Evolutionary conservation across 30 jellyfish, hydroid and myxozoan genomes (phyloP).

Genomic region (Nemopilema nomurai): DNA sequence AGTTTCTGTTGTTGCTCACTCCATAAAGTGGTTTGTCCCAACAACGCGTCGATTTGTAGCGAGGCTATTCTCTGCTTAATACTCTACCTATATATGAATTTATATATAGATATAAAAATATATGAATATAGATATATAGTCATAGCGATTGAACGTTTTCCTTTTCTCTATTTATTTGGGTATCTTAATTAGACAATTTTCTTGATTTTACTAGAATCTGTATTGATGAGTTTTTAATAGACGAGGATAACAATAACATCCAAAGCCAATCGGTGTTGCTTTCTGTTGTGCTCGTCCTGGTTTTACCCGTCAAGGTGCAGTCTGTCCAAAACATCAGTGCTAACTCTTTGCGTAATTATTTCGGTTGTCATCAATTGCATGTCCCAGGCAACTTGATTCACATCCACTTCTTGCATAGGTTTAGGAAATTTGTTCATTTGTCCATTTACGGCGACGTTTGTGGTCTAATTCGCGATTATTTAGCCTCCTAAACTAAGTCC

Average conservation of each 20-base stretch:
- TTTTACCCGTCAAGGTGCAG: too few relatives aligned
- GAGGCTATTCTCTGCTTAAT: neutral
- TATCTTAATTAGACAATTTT: neutral
- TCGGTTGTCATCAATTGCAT: too few relatives aligned
- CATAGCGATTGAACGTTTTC: neutral
- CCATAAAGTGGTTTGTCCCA: neutral
- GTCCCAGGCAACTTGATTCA: too few relatives aligned
- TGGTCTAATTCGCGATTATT: too few relatives aligned
- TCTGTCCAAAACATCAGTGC: too few relatives aligned
- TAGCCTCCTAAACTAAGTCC: too few relatives aligned
- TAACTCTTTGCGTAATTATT: too few relatives aligned
- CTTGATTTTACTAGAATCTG: neutral
- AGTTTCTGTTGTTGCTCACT: neutral
- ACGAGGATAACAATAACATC: neutral
- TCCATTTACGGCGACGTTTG: too few relatives aligned
- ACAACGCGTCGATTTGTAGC: neutral
- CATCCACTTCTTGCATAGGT: too few relatives aligned
- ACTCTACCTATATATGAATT: neutral
- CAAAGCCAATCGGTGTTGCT: neutral
- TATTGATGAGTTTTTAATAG: neutral
- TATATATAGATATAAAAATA: neutral
- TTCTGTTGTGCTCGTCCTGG: neutral
- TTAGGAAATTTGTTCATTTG: too few relatives aligned
- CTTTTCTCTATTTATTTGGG: neutral
- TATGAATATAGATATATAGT: neutral